Percentiles rank a stretch among this genome's conserved stretches.
These are phyloP conservation scores for Pemphredon lugubris DNA, from an alignment of 2,888 invertebrate species.

Conservation along the genomic window DNA sequence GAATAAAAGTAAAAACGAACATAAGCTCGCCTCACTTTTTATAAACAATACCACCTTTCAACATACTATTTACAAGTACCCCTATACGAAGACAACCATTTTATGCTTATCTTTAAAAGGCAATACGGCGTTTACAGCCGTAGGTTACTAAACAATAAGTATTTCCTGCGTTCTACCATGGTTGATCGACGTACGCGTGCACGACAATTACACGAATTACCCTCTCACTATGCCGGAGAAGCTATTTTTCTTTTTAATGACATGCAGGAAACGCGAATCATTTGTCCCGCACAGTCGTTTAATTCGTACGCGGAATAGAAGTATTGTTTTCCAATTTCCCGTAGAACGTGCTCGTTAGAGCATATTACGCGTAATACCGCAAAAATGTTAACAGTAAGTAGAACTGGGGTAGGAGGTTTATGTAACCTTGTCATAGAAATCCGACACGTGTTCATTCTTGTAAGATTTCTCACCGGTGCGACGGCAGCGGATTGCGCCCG, in stretches of 20 bases:
- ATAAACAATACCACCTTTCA: too few species aligned
- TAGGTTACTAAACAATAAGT: too few species aligned
- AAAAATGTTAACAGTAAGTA: slow-evolving; percentile 6
- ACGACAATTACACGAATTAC: neutral
- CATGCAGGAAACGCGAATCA: neutral
- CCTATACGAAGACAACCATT: too few species aligned
- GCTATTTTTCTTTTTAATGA: neutral
- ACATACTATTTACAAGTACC: too few species aligned
- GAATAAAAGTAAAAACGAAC: too few species aligned
- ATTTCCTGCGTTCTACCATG: too few species aligned
- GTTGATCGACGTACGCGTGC: neutral
- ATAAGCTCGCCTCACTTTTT: too few species aligned
- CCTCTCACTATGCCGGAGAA: neutral
- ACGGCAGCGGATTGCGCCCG: neutral
- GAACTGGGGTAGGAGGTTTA: slow-evolving; percentile 6
- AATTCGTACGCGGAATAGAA: neutral
- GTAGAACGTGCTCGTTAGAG: neutral
- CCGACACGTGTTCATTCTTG: slow-evolving; percentile 12
- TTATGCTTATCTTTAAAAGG: too few species aligned
- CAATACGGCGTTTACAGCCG: too few species aligned
- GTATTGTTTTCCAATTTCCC: neutral
- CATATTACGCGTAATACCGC: neutral
- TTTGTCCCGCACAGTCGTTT: neutral
- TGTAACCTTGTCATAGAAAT: slow-evolving; percentile 29
- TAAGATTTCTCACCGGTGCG: slow-evolving; percentile 10